Evolutionary conservation across 2,113 vertebrate species (phyloP).

Genomic region (Leptocoma aspasia): DNA sequence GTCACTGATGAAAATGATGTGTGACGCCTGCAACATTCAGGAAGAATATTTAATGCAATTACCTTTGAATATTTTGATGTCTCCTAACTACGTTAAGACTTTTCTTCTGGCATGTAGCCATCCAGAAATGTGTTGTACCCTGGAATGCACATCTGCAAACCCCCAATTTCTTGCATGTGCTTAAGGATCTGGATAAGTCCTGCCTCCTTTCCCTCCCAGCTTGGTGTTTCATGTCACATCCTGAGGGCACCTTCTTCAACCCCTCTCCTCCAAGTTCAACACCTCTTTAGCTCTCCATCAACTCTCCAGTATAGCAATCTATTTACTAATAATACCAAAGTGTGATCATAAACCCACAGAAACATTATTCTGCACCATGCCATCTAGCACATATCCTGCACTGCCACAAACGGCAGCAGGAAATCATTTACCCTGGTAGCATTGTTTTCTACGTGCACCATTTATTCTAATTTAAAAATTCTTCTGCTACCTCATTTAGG

Average conservation of each 20-base stretch:
- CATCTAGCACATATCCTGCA: neutral
- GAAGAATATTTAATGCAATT: neutral
- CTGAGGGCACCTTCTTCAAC: fast-evolving
- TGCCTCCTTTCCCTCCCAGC: neutral
- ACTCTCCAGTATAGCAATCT: neutral
- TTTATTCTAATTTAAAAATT: constrained; percentile 54
- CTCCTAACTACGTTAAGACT: neutral
- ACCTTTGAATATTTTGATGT: neutral
- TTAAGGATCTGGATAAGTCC: neutral
- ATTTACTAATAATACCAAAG: neutral
- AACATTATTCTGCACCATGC: neutral
- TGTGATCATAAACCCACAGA: neutral
- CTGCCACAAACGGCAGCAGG: neutral
- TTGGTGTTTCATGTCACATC: neutral
- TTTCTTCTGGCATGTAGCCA: neutral
- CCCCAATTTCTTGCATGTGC: neutral
- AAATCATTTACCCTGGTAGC: constrained; percentile 3
- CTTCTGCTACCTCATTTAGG: constrained; percentile 18
- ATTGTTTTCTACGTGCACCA: neutral
- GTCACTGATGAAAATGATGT: neutral
- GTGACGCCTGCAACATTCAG: neutral
- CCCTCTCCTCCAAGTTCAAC: neutral
- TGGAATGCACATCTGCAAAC: neutral
- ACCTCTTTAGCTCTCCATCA: neutral
- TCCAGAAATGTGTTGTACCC: neutral